Base-by-base conservation (phyloP, 2,113 vertebrate genomes). In the Neodontobutis hainanensis region DNA sequence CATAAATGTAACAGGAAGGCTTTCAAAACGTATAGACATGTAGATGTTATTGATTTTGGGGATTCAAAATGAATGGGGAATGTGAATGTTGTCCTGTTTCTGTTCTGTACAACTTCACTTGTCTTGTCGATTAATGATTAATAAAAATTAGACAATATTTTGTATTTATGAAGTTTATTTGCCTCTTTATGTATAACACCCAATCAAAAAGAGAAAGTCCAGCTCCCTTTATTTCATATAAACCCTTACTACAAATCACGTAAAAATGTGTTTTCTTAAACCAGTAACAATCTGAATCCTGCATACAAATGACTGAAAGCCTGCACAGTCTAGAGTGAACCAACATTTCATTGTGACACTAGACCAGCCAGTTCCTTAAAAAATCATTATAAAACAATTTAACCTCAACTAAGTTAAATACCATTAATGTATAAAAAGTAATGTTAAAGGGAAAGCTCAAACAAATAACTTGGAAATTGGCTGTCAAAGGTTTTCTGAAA, bases 1-100 rank as follows among this genome's bases (percentile, higher is more conserved):
- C 93, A 73, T 79, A 93, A 82, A 43, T 98, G 96, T 69, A 99
- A 99, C 90, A 71, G 94, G 68, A 96, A 96, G 83, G 97, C 97
- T 4, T 95, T 92, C 91, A 89, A 71, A 42, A 80, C 69, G 0
- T 98, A 98, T 61, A 65, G 65, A 0, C 86, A 93, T 0, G 85
- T 97, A 57, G 91, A 94, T 0, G 92, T 92, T 48, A 76, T 44
- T 0, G 0, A 49, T 4, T 6, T 68, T 7, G 60, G 86, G 2
- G 75, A 27, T 27, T 27, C 3, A 27, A 27, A 91, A 42, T 49
- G 38, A 64, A 11, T 16, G 12, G 46, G 45, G 11, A 40, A 1
- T 32, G 16, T 58, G 3, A 27, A 27, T 27, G 19, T 27, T 27
- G 19, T 27, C 19, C 3, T 27, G 19, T 27, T 27, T 27, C 19